These are phyloP conservation scores for Melieria crassipennis DNA, from an alignment of 2,888 invertebrate genomes.

Conservation along the genomic window DNA sequence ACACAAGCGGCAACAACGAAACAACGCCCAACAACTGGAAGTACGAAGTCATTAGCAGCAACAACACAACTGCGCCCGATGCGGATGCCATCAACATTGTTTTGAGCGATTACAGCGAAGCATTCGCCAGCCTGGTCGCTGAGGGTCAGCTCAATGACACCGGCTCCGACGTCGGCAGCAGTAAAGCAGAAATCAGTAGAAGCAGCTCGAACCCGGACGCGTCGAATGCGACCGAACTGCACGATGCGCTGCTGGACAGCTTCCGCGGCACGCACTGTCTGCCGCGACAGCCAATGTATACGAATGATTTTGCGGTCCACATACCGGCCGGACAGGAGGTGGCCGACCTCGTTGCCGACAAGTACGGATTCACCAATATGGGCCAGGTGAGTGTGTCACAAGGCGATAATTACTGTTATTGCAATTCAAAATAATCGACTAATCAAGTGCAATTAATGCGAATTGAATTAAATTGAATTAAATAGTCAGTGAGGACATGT, in stretches of 20 bases:
- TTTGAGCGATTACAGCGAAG: slow-evolving; percentile 53
- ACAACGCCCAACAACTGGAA: slow-evolving; percentile 26
- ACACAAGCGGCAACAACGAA: slow-evolving; percentile 31
- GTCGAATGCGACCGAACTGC: background rate
- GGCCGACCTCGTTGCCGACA: slow-evolving; percentile 80
- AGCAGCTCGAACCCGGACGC: background rate
- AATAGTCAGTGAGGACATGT: too few relatives aligned
- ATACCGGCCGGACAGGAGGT: slow-evolving; percentile 78
- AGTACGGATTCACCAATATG: slow-evolving; percentile 86
- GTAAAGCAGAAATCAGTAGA: slow-evolving; percentile 3
- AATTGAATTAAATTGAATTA: too few relatives aligned
- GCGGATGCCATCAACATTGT: slow-evolving; percentile 48
- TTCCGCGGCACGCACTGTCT: slow-evolving; percentile 52
- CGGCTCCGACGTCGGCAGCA: slow-evolving; percentile 28
- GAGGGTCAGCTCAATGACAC: slow-evolving; percentile 22
- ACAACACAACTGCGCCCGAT: slow-evolving; percentile 24
- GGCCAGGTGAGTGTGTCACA: slow-evolving; percentile 79
- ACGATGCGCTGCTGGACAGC: slow-evolving; percentile 46
- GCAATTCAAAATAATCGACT: background rate
- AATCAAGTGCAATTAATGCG: background rate
- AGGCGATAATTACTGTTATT: background rate
- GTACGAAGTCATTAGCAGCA: slow-evolving; percentile 23
- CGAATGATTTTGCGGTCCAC: slow-evolving; percentile 87
- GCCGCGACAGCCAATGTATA: slow-evolving; percentile 69
- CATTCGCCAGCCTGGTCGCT: slow-evolving; percentile 45